Evolutionary conservation across 92 coral and sea anemone genomes (phyloP).

Genomic region (Palythoa heliodiscus): DNA sequence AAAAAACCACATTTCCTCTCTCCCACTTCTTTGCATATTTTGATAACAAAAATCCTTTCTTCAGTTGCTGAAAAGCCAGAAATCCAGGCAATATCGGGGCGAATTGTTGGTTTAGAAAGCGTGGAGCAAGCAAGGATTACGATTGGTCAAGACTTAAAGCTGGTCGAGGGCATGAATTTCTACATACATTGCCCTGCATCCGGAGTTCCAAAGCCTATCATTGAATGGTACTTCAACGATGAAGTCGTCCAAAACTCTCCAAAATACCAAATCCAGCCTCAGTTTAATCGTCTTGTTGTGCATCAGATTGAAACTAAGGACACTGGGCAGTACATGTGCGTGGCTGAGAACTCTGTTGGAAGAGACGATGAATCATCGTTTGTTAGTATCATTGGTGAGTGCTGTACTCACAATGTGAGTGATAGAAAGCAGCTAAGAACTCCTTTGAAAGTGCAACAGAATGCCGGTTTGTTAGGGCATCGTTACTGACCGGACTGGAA

Average conservation of each 20-base stretch:
- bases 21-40: too few relatives aligned
- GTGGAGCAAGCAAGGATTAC: slow-evolving; percentile 69
- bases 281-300: slow-evolving; percentile 58
- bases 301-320: slow-evolving; percentile 61
- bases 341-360: slow-evolving; percentile 72
- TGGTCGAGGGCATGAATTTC: slow-evolving; percentile 72
- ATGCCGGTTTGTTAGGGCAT: too few relatives aligned
- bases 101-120: slow-evolving; percentile 54
- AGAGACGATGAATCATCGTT: slow-evolving; percentile 60
- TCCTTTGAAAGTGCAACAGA: too few relatives aligned
- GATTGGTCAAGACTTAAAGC: slow-evolving; percentile 78
- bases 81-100: slow-evolving; percentile 64
- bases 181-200: slow-evolving; percentile 68
- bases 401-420: too few relatives aligned
- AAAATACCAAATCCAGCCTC: slow-evolving; percentile 56
- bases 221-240: slow-evolving; percentile 76
- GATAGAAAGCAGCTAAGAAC: too few relatives aligned
- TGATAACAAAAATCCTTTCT: neutral
- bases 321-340: slow-evolving; percentile 79
- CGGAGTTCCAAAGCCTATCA: slow-evolving; percentile 79
- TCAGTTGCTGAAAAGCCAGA: slow-evolving; percentile 72
- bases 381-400: slow-evolving; percentile 74
- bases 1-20: too few relatives aligned
- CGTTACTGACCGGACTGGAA: too few relatives aligned
- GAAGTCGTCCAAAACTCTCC: slow-evolving; percentile 51